Percentiles rank a stretch among this genome's conserved stretches.
Conservation (phyloP, 2,113 vertebrate genomes). For the Syngnathoides biaculeatus region DNA sequence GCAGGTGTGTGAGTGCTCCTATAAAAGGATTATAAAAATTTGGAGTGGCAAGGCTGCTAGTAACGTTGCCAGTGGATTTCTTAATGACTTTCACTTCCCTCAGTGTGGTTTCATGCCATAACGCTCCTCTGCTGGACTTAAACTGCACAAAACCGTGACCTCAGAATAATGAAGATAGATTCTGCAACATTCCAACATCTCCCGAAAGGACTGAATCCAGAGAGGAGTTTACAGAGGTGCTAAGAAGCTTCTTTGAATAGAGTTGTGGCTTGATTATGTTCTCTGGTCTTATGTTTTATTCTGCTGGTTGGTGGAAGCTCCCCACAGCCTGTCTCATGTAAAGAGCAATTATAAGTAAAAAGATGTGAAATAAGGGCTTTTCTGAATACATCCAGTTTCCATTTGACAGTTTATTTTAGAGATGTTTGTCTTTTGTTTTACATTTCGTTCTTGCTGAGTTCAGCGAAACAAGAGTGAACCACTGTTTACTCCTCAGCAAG, state of each 20-base stretch:
- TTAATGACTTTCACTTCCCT: slow-evolving; percentile 23
- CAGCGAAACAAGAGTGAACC: no score
- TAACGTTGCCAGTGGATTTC: slow-evolving; percentile 33
- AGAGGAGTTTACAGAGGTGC: slow-evolving; percentile 5
- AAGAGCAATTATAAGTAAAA: neutral
- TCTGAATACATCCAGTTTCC: neutral
- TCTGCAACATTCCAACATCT: slow-evolving; percentile 10
- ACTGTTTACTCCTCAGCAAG: no score
- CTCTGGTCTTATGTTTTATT: neutral
- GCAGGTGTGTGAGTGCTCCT: slow-evolving; percentile 59
- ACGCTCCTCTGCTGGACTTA: slow-evolving; percentile 19
- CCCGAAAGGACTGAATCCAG: slow-evolving; percentile 17
- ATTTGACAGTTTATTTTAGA: no score
- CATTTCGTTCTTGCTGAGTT: no score
- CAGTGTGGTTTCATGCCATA: slow-evolving; percentile 12
- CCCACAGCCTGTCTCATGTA: neutral
- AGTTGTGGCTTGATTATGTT: neutral
- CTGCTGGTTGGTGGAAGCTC: neutral
- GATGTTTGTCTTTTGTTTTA: no score
- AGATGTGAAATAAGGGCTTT: neutral
- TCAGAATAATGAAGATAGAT: slow-evolving; percentile 18
- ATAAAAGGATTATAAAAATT: slow-evolving; percentile 43
- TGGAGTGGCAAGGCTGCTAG: slow-evolving; percentile 8
- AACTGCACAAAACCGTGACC: slow-evolving; percentile 24
- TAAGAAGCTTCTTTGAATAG: neutral